phyloP scores from a whole-genome alignment of 2,888 invertebrate genomes.

The Cepaea hortensis region DNA sequence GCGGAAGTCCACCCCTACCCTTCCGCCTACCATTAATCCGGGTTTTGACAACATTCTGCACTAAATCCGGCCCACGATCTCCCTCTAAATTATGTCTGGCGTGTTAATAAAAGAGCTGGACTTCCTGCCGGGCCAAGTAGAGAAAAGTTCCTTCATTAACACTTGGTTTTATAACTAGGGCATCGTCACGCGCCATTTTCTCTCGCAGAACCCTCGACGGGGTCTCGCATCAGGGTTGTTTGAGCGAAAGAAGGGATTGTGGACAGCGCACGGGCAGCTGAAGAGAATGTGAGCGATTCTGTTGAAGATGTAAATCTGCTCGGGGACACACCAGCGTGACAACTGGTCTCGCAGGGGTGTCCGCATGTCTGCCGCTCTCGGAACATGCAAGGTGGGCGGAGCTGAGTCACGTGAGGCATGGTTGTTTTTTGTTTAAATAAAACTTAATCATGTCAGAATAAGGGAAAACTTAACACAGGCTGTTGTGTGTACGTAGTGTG shows the following conservation, averaged over 20 bases:
- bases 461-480: too few species aligned
- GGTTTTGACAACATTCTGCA: background rate
- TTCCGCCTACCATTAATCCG: background rate
- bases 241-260: background rate
- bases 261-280: background rate
- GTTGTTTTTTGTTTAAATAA: too few species aligned
- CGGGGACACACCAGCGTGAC: too few species aligned
- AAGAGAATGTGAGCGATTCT: background rate
- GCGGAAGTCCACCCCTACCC: background rate
- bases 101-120: constrained; percentile 1
- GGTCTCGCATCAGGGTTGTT: background rate
- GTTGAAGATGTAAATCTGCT: too few species aligned
- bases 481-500: too few species aligned
- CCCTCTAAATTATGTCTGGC: background rate
- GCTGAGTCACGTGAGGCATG: too few species aligned
- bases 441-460: too few species aligned
- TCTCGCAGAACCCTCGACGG: background rate
- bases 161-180: background rate
- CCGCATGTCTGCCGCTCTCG: too few species aligned
- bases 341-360: too few species aligned
- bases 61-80: background rate
- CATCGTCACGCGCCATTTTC: constrained; percentile 24
- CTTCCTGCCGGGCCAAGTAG: background rate
- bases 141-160: constrained; percentile 10
- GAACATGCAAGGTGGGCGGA: too few species aligned